These are phyloP conservation scores for Tauraco hartlaubi DNA, from an alignment of 2,797 vertebrate genomes.

Conservation along the genomic window DNA sequence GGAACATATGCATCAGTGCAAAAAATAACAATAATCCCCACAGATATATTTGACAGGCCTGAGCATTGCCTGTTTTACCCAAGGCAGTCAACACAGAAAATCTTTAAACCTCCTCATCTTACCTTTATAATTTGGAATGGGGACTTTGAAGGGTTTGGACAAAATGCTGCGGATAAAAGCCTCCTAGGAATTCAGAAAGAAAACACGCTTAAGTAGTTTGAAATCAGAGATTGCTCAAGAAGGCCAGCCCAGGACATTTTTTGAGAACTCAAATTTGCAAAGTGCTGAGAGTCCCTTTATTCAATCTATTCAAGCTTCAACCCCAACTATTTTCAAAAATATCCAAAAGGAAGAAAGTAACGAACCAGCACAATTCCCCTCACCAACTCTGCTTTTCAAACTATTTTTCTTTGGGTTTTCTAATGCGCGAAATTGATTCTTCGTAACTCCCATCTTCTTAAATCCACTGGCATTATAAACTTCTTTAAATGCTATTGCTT, in stretches of 20 bases:
- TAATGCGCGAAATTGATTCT: constrained; percentile 13
- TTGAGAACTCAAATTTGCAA: background rate
- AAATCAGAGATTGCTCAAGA: background rate
- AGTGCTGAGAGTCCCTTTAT: background rate
- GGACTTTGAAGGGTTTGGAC: constrained; percentile 95
- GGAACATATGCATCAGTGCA: background rate
- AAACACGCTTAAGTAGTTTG: constrained; percentile 2
- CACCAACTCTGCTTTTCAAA: background rate
- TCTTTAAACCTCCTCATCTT: constrained; percentile 55
- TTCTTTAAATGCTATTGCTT: background rate
- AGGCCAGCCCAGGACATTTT: background rate
- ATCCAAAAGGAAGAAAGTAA: background rate
- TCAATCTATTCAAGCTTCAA: background rate
- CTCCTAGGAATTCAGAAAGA: constrained; percentile 84
- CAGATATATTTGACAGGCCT: constrained; percentile 12
- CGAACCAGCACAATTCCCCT: background rate
- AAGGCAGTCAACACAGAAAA: background rate
- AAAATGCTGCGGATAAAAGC: constrained; percentile 95
- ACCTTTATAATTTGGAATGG: constrained; percentile 97
- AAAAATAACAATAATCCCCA: constrained; percentile 42
- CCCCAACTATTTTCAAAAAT: background rate
- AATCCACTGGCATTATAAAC: background rate
- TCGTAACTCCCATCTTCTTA: background rate
- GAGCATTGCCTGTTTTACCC: background rate
- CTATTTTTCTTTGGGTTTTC: background rate